These are phyloP conservation scores for Myioborus miniatus DNA, from an alignment of 2,797 vertebrate species.

Conservation along the genomic window DNA sequence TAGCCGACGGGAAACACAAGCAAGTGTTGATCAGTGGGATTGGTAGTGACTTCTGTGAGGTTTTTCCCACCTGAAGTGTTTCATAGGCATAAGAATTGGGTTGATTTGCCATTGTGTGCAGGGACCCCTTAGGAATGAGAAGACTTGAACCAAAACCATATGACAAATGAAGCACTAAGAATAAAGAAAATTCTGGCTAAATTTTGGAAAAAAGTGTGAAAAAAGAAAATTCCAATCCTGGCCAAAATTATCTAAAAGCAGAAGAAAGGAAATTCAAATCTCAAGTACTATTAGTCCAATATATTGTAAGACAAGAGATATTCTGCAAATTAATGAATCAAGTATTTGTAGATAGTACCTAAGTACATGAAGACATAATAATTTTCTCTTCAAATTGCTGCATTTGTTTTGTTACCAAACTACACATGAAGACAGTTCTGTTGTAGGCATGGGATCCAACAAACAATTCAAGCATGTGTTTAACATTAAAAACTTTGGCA, in stretches of 20 bases:
- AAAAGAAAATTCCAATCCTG: background rate
- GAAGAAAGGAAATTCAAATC: background rate
- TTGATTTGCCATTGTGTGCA: background rate
- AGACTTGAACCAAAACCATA: background rate
- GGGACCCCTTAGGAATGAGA: background rate
- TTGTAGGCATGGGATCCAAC: background rate
- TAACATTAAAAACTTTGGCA: background rate
- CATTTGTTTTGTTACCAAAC: background rate
- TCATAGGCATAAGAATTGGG: fast-evolving
- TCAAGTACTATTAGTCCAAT: background rate
- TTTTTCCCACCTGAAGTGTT: background rate
- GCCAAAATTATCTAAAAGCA: background rate
- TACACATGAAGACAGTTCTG: background rate
- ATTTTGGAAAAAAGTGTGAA: background rate
- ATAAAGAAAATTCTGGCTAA: background rate
- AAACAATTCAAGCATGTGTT: background rate
- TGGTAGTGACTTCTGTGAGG: background rate
- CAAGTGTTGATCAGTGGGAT: background rate
- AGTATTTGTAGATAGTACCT: background rate
- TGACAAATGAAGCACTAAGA: background rate
- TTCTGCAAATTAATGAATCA: background rate
- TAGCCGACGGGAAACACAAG: background rate
- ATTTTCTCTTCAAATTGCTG: background rate
- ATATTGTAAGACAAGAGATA: background rate
- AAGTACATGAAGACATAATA: background rate